Evolutionary conservation across 2,888 invertebrate species (phyloP).

Genomic region (Apodemia zela): DNA sequence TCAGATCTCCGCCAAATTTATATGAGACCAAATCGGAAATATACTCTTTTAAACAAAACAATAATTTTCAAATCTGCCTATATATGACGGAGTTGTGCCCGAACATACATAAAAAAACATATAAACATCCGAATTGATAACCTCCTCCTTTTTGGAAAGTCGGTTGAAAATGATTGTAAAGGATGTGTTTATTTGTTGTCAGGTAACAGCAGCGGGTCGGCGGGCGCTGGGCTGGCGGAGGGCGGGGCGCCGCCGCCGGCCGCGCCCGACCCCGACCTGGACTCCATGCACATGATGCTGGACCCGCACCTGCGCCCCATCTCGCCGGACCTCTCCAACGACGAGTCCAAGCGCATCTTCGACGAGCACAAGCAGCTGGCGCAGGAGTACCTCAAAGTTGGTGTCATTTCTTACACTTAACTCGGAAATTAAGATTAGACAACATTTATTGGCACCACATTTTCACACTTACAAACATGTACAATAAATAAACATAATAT

Average conservation of each 20-base stretch:
- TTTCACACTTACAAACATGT: too few relatives aligned
- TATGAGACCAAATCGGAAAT: too few relatives aligned
- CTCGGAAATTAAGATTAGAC: too few relatives aligned
- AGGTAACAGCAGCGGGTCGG: constrained; percentile 73
- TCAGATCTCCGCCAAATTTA: too few relatives aligned
- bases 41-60: too few relatives aligned
- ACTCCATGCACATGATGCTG: constrained; percentile 87
- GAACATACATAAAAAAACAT: too few relatives aligned
- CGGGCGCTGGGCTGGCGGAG: constrained; percentile 37
- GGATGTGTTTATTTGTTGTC: constrained; percentile 22
- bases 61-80: too few relatives aligned
- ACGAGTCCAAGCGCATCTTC: constrained; percentile 91
- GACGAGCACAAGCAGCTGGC: constrained; percentile 93
- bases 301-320: constrained; percentile 91
- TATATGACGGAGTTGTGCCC: too few relatives aligned
- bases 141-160: too few relatives aligned
- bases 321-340: constrained; percentile 88
- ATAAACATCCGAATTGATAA: too few relatives aligned
- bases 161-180: not conserved
- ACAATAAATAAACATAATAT: too few relatives aligned
- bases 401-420: constrained; percentile 3
- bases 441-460: too few relatives aligned
- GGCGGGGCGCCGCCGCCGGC: constrained; percentile 58
- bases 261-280: constrained; percentile 80
- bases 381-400: constrained; percentile 91